Evolutionary conservation across 2,797 vertebrate species (phyloP).

Genomic region (Syngnathus acus): DNA sequence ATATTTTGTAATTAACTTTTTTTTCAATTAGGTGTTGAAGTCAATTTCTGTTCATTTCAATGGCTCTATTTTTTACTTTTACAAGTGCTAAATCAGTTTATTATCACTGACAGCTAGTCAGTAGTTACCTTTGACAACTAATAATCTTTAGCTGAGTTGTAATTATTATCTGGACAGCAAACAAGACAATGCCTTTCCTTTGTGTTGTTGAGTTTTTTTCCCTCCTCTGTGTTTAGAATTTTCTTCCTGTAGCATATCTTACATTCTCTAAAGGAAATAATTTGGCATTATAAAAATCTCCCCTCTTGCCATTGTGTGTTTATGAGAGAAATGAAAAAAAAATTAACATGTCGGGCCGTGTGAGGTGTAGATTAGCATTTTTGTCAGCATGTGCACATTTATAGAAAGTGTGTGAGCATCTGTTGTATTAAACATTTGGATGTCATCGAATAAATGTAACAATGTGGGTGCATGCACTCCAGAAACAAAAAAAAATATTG

Average conservation of each 20-base stretch:
- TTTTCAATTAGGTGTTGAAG: too few relatives aligned
- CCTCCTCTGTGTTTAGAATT: neutral
- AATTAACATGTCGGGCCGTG: neutral
- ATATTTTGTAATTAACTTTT: too few relatives aligned
- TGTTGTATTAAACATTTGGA: too few relatives aligned
- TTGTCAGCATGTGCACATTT: too few relatives aligned
- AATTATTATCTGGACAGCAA: too few relatives aligned
- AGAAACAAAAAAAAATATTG: too few relatives aligned
- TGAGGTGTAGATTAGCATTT: too few relatives aligned
- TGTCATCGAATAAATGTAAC: neutral
- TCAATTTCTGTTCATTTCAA: too few relatives aligned
- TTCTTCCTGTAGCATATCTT: too few relatives aligned
- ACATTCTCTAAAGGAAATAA: slow-evolving; percentile 10
- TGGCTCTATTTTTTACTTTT: too few relatives aligned
- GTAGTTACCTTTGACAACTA: slow-evolving; percentile 29
- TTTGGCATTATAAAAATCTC: slow-evolving; percentile 32
- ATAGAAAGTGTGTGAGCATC: too few relatives aligned
- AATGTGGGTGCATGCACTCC: neutral
- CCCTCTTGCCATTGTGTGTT: neutral
- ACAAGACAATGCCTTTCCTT: neutral
- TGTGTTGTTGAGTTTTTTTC: neutral
- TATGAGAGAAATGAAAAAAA: neutral
- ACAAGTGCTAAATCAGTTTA: slow-evolving; percentile 22
- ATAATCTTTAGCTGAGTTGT: slow-evolving; percentile 33
- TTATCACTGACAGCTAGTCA: slow-evolving; percentile 45